Evolutionary conservation across 2,888 invertebrate species (phyloP), one percentile per base, ranked within the genome.

Genomic region (Epirrhoe alternata): DNA sequence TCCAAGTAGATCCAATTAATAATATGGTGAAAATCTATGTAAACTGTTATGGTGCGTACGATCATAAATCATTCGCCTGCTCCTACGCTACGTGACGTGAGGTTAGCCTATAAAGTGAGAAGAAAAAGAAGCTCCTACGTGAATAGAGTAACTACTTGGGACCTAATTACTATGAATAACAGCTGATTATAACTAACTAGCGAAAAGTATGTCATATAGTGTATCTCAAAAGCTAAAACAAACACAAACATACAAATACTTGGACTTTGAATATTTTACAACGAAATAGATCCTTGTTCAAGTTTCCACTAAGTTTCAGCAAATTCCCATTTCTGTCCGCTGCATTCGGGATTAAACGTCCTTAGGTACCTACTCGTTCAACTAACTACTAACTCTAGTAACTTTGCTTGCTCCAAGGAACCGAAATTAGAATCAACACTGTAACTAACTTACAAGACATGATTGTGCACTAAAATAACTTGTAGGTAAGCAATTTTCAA

Each of bases 331-430:
- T 66, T 56, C 62, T 51, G 60, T 57, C 63, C 24, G 63, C 54
- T 71, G 71, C 70, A 71, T 70, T 61, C 50, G 53, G 68, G 65
- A 70, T 73, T 71, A 68, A 63, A 68, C 42, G 63, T 55, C 45
- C 58, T 67, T 64, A 3, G 24, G 24, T 24, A 24, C 24, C 24
- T 24, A 24, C 24, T 24, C 24, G 24, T 24, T 64, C 68, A 64
- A 66, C 65, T 68, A 68, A 64, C 56, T 66, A 64, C 68, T 65
- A 68, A 66, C 66, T 66, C 31, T 45, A 10, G 14, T 64, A 72
- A 68, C 68, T 70, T 56, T 51, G 53, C 61, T 59, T 51, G 38
- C 38, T 53, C 58, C 54, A 45, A 17, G 64, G 64, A 66, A 66
- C 64, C 53, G 61, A 59, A 68, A 57, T 53, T 64, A 35, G 57